Evolutionary conservation across 2,888 invertebrate genomes (phyloP).

Genomic region (Drosophila formosana): DNA sequence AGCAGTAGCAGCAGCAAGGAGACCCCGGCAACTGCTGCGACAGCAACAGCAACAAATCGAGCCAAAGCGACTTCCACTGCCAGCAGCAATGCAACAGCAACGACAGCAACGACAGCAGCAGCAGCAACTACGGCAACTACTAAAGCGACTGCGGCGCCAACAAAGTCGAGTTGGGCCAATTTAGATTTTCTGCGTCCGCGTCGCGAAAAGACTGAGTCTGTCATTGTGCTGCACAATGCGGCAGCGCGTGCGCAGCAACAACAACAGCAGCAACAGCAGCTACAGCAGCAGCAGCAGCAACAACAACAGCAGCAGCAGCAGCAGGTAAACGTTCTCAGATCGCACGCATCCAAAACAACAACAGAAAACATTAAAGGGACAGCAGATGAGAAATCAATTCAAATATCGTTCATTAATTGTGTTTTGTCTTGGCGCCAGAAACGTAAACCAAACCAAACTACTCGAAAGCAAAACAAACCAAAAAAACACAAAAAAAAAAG

Average conservation of each 20-base stretch:
- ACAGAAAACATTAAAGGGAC: conserved; percentile 31
- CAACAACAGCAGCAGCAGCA: conserved; percentile 71
- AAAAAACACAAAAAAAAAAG: conserved; percentile 28
- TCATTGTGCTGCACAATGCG: conserved; percentile 91
- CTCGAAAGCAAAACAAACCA: conserved; percentile 51
- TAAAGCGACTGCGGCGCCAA: conserved; percentile 36
- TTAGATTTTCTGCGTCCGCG: conserved; percentile 88
- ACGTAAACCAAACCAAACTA: conserved; percentile 74
- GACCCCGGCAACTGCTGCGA: conserved; percentile 10
- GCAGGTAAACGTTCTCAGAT: conserved; percentile 78
- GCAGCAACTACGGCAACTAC: conserved; percentile 10
- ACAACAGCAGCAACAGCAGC: conserved; percentile 84
- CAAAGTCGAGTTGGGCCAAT: conserved; percentile 83
- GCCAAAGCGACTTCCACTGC: conserved; percentile 49
- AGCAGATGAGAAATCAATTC: conserved; percentile 46
- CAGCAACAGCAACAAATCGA: conserved; percentile 44
- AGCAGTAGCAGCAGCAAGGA: conserved; percentile 32
- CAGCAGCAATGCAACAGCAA: conserved; percentile 74
- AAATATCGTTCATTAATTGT: conserved; percentile 69
- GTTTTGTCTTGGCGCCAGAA: conserved; percentile 80
- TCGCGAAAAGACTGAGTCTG: conserved; percentile 95
- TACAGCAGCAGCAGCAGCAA: conserved; percentile 81
- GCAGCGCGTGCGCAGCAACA: conserved; percentile 86
- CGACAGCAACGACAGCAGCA: conserved; percentile 5
- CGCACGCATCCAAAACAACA: conserved; percentile 65